These are phyloP conservation scores for Nomada flava DNA, from an alignment of 2,888 invertebrate genomes.

Conservation along the genomic window DNA sequence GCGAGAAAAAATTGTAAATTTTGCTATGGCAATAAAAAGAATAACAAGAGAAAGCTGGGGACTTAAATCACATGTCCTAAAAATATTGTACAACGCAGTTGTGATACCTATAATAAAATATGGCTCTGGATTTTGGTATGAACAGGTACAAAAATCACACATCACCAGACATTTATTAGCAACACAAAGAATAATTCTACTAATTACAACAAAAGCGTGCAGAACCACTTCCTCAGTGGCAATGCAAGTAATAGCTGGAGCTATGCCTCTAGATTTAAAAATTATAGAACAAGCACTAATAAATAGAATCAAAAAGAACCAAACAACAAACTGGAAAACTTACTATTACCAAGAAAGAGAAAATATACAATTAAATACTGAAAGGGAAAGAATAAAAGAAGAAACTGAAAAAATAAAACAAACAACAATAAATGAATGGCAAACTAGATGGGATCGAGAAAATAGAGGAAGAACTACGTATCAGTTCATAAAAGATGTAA, in stretches of 20 bases:
- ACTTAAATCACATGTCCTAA: neutral
- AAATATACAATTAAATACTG: neutral
- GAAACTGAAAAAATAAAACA: neutral
- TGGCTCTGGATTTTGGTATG: constrained; percentile 12
- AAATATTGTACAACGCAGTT: constrained; percentile 7
- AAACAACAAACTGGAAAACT: neutral
- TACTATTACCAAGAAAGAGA: neutral
- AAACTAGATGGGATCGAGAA: neutral
- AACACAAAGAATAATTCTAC: neutral
- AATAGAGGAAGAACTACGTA: constrained; percentile 1
- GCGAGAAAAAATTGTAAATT: neutral
- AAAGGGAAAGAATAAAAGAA: neutral
- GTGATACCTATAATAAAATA: constrained; percentile 29
- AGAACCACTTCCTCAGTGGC: neutral
- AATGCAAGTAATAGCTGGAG: neutral
- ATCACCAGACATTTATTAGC: neutral
- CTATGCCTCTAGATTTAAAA: neutral
- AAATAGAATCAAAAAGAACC: neutral
- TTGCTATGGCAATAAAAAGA: neutral
- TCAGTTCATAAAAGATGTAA: neutral
- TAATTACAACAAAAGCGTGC: neutral
- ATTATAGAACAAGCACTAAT: neutral
- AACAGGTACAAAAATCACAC: neutral
- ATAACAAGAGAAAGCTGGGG: constrained; percentile 35
- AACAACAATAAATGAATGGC: neutral